Evolutionary conservation across 2,797 vertebrate species (phyloP), one percentile per base, ranked within the genome.

Genomic region (Pampus argenteus): DNA sequence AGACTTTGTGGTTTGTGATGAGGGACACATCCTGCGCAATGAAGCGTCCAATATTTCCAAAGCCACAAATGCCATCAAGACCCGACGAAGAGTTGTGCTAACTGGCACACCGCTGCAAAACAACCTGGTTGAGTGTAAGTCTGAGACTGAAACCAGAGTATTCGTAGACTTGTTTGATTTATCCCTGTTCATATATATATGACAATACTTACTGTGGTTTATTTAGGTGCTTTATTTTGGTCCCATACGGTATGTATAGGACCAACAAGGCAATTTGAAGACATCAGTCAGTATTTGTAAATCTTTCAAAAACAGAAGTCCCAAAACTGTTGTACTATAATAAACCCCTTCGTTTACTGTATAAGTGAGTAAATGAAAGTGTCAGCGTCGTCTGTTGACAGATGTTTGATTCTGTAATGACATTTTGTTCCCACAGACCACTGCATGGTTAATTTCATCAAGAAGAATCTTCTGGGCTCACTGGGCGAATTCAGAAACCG

Each of bases 401-500:
- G 2, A 25, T 28, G 5, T 58, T 69, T 71, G 1, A 50, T 45
- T 64, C 44, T 47, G 9, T 25, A 51, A 25, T 17, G 1, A 31
- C 66, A 1, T 69, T 72, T 59, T 66, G 0, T 45, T 50, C 22
- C 86, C 75, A 45, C 91, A 99, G 98, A 99, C 92, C 97, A 99
- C 89, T 99, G 97, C 92, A 99, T 99, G 98, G 97, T 99, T 47
- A 97, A 93, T 82, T 99, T 98, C 86, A 98, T 99, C 87, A 99
- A 99, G 91, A 96, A 94, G 91, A 99, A 98, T 88, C 95, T 99
- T 59, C 94, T 99, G 28, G 98, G 98, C 40, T 99, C 97, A 1
- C 83, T 96, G 80, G 90, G 94, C 5, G 98, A 99, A 73, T 99
- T 99, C 89, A 89, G 96, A 48, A 99, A 99, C 89, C 94, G 97